Evolutionary conservation across 2,797 vertebrate species (phyloP), one percentile per base, ranked within the genome.

Genomic region (Tolypeutes matacus): DNA sequence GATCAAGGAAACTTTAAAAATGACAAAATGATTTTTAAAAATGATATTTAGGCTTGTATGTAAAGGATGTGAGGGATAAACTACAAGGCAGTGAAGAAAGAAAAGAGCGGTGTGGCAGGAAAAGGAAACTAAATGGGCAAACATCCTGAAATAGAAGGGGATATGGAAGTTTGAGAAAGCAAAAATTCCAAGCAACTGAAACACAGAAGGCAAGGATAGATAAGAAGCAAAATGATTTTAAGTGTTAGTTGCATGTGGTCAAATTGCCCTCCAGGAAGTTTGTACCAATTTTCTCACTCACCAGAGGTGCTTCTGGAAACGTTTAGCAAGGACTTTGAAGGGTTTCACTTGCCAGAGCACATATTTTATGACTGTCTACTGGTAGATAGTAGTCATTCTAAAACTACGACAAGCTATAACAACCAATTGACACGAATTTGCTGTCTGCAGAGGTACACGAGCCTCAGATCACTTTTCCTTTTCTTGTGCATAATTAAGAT

Each of bases 401-500:
- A 96, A 84, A 85, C 25, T 23, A 36, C 46, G 73, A 81, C 17
- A 95, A 34, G 15, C 70, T 65, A 13, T 90, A 93, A 92, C 1
- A 58, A 83, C 80, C 25, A 53, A 21, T 39, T 94, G 95, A 93
- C 60, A 31, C 0, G 39, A 84, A 95, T 95, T 93, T 89, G 53
- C 53, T 56, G 51, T 53, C 53, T 18, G 17, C 53, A 73, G 51
- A 12, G 20, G 31, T 39, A 49, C 1, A 4, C 1, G 1, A 6
- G 25, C n/a, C 62, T 53, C 13, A 34, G 23, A 11, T 42, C 51
- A 31, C 18, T 5, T 56, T 56, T 56, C 18, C 20, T 56, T 18
- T 17, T 56, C 6, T 21, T 20, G 17, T 56, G 17, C 53, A 20
- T 56, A 18, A 20, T 56, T 20, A 56, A 56, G 53, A 15, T 65